Evolutionary conservation across 2,888 invertebrate genomes (phyloP).

Genomic region (Dynastes tityus): DNA sequence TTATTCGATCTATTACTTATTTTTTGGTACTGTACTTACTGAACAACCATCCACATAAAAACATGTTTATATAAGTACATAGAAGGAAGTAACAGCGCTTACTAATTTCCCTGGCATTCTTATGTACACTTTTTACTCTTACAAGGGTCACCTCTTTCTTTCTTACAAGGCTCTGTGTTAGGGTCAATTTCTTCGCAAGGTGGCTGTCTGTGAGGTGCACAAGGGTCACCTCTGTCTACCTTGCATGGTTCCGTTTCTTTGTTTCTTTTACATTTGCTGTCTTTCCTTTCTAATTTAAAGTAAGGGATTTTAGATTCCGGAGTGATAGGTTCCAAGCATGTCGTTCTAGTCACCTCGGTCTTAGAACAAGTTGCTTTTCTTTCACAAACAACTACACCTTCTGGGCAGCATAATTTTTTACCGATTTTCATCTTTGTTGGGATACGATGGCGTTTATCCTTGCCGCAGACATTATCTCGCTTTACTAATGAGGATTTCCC

Average conservation of each 20-base stretch:
- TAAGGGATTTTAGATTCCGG: not conserved
- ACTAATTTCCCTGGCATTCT: not conserved
- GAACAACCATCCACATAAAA: too few species aligned
- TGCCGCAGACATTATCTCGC: not conserved
- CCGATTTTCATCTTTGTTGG: not conserved
- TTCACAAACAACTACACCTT: not conserved
- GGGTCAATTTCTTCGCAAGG: not conserved
- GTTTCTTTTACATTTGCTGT: not conserved
- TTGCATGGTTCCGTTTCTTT: not conserved
- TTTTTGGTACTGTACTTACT: too few species aligned
- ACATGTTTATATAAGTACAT: not conserved
- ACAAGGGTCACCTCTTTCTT: slow-evolving; percentile 22
- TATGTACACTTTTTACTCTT: not conserved
- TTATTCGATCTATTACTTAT: too few species aligned
- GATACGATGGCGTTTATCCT: not conserved
- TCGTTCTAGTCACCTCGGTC: not conserved
- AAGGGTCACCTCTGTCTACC: not conserved
- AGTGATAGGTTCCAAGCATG: not conserved
- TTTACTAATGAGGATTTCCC: too few species aligned
- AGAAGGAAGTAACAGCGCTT: not conserved
- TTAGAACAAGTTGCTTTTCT: not conserved
- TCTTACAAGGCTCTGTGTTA: slow-evolving; percentile 19
- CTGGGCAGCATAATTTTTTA: not conserved
- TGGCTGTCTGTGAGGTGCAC: not conserved
- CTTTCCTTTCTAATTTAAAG: not conserved